Conservation (phyloP, 2,888 invertebrate genomes). For the Allophyes oxyacanthae region DNA sequence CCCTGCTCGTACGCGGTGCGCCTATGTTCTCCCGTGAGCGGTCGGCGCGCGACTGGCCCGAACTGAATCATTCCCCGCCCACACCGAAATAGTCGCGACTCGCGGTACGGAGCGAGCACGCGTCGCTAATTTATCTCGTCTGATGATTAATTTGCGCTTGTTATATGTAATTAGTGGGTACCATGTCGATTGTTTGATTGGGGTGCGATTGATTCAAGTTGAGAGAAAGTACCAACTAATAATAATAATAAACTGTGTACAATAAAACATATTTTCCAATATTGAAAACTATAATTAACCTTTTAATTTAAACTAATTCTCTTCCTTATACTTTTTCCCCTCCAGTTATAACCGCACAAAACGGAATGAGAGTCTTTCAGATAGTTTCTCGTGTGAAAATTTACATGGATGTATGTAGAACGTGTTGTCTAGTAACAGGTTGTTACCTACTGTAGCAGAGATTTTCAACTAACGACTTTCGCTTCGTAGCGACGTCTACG, state of each 20-base stretch:
- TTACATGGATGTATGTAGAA: conserved; percentile 8
- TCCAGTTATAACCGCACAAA: too few species aligned
- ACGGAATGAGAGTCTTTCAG: too few species aligned
- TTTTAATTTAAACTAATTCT: not conserved
- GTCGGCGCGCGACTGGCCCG: conserved; percentile 85
- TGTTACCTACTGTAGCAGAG: conserved; percentile 67
- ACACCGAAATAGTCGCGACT: conserved; percentile 84
- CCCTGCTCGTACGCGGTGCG: conserved; percentile 60
- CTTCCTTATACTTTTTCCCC: too few species aligned
- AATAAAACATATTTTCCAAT: not conserved
- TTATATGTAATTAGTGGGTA: conserved; percentile 76
- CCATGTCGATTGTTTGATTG: conserved; percentile 63
- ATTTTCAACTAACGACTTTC: conserved; percentile 72
- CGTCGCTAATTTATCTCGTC: conserved; percentile 77
- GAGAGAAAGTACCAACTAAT: conserved; percentile 25
- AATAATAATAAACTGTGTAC: conserved; percentile 3
- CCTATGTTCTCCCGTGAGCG: conserved; percentile 76
- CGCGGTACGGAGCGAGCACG: conserved; percentile 70
- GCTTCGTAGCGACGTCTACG: conserved; percentile 73
- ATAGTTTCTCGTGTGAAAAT: conserved; percentile 15
- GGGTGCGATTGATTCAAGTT: conserved; percentile 49
- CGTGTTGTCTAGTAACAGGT: conserved; percentile 44
- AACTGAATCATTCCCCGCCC: conserved; percentile 72
- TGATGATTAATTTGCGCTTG: conserved; percentile 82
- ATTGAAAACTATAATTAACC: not conserved